Percentiles rank a stretch among this genome's conserved stretches.
phyloP scores from a whole-genome alignment of 2,888 invertebrate species.

The Andrena minutula region DNA sequence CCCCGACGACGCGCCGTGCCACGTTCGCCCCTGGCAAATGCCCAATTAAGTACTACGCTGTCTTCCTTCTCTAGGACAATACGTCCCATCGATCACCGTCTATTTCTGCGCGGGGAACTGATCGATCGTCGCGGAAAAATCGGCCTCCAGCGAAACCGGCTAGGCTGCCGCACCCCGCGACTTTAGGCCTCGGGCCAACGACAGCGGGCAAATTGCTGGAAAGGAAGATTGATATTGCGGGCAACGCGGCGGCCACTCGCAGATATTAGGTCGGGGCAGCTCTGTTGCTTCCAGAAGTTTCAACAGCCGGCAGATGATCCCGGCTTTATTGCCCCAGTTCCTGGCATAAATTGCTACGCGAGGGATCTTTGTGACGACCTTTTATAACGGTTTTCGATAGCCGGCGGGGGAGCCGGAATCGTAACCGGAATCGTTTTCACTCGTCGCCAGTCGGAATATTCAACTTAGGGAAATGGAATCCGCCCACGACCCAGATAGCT shows the following conservation, averaged over 20 bases:
- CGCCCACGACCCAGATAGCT: slow-evolving; percentile 4
- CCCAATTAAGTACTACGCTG: slow-evolving; percentile 40
- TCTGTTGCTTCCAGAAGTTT: background rate
- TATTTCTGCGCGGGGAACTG: background rate
- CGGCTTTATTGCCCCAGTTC: slow-evolving; percentile 5
- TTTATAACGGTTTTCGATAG: slow-evolving; percentile 9
- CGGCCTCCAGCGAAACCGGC: slow-evolving; percentile 3
- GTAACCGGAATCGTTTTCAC: slow-evolving; percentile 4
- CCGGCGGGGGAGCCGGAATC: background rate
- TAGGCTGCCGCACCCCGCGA: background rate
- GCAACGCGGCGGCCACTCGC: background rate
- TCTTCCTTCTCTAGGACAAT: slow-evolving; percentile 21
- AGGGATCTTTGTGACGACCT: background rate
- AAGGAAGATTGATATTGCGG: background rate
- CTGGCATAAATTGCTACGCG: background rate
- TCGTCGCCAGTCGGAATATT: background rate
- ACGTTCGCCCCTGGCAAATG: slow-evolving; percentile 58
- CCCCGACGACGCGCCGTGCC: background rate
- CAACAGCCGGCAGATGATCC: background rate
- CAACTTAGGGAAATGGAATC: background rate
- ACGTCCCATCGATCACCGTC: slow-evolving; percentile 28
- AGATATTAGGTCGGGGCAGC: background rate
- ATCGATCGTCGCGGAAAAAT: slow-evolving; percentile 27
- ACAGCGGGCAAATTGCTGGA: background rate
- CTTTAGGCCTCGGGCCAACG: background rate